Conservation (phyloP, 2,113 vertebrate genomes). For the Neopipo cinnamomea region DNA sequence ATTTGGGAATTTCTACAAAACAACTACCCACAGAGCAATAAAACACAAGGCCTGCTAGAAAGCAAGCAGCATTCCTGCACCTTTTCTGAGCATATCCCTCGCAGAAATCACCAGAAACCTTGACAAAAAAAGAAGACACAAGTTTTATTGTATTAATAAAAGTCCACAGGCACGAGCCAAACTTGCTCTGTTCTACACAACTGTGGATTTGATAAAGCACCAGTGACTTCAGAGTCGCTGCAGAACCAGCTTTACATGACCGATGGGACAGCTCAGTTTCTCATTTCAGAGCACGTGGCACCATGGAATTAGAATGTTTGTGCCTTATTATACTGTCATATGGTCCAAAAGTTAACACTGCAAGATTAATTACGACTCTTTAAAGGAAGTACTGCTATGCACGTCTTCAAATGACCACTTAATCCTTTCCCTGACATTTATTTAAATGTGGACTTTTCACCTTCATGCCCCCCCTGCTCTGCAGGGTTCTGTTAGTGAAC, state of each 20-base stretch:
- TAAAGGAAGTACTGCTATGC: neutral
- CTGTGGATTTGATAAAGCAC: neutral
- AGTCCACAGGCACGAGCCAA: neutral
- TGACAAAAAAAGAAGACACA: neutral
- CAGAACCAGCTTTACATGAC: neutral
- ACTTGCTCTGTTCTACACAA: neutral
- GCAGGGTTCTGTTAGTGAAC: neutral
- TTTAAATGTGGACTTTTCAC: neutral
- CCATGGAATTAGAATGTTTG: neutral
- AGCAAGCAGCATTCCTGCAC: neutral
- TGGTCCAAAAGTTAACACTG: neutral
- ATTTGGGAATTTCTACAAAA: neutral
- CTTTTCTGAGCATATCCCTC: neutral
- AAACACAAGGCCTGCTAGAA: neutral
- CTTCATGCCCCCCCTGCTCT: neutral
- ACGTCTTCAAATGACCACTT: neutral
- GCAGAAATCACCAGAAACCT: neutral
- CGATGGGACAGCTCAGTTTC: neutral
- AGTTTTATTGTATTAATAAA: neutral
- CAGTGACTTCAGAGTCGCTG: neutral
- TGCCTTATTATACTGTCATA: neutral
- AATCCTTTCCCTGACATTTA: neutral
- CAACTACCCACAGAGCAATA: neutral
- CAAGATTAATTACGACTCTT: neutral
- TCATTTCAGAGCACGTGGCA: accelerated